Base-by-base conservation (phyloP, 2,888 invertebrate species). In the Apotomis capreana region DNA sequence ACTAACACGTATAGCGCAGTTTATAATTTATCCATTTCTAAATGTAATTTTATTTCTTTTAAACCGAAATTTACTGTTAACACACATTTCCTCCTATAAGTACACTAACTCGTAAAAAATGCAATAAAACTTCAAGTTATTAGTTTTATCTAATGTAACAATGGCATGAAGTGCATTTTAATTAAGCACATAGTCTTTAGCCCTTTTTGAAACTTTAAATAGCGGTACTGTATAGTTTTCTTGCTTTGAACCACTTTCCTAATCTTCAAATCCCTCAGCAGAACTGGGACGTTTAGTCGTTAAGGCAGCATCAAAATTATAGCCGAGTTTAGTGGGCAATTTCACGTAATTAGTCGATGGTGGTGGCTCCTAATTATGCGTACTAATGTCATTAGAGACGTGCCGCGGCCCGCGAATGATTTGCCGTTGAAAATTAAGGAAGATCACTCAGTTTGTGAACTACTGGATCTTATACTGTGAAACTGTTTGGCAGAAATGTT, bases 311-410 rank as follows among this genome's bases (percentile, higher is more conserved):
- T 83, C 81, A 84, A 88, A 90, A 90, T 91, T 90, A 90, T 88
- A 87, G 89, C 84, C 82, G 83, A 88, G 89, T 89, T 91, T 89
- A 91, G 89, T 90, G 88, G 89, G 89, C 88, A 90, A 91, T 92
- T 92, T 89, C 36, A 88, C 87, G 89, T 90, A 91, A 92, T 92
- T 91, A 92, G 89, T 87, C 88, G 91, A 90, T 89, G 90, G 88
- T 85, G 86, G 83, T 84, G 86, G 83, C 80, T 89, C 85, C 90
- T 92, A 90, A 92, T 92, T 91, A 92, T 91, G 90, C 88, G 86
- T 87, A 37, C 57, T 68, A 88, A 91, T 89, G 90, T 89, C 91
- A 90, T 92, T 92, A 91, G 85, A 87, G 89, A 89, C 88, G 87
- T 86, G 86, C 85, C 87, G 82, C 83, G 80, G 77, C 78, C 75